Evolutionary conservation across 2,888 invertebrate genomes (phyloP), one percentile per base, ranked within the genome.

Genomic region (Cetonia aurata): DNA sequence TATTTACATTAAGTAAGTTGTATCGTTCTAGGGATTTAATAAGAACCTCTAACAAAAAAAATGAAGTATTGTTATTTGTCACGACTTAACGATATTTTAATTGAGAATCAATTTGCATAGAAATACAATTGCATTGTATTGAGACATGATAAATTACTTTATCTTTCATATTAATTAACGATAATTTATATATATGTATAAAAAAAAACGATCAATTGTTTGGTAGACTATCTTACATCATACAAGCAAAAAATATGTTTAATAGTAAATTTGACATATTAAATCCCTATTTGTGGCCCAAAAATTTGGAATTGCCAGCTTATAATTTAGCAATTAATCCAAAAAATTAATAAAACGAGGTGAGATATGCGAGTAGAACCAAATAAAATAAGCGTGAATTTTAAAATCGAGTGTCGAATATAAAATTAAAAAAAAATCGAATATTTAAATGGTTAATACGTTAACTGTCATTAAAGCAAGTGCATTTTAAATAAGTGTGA

Each of bases 241-340:
- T 57, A 17, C 42, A 56, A 4, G 33, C 13, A 4, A 42, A 19
- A 37, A 37, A 37, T 10, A 25, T n/a, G 41, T 13, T 15, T 50
- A n/a, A n/a, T n/a, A 17, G 17, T 56, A 10, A 37, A 37, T 9
- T 25, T 52, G 33, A 41, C 37, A 33, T 50, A 50, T 65, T 65
- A 65, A 65, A 65, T 65, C 62, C 62, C 62, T 50, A 44, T 60
- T 65, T 15, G 37, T n/a, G 15, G 37, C 12, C 19, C 9, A 50
- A 65, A 65, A 52, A 52, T 37, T 65, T 65, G 62, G 62, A 65
- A 65, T 37, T 50, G 4, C n/a, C 50, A 10, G 19, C 1, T 6
- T 2, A 50, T 19, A 6, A 10, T 37, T 33, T 6, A 37, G 37
- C 37, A 37, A 37, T 37, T 37, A 33, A 17, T 3, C 6, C 17